A percentile compares a stretch with the other conserved stretches of the same genome.
Conservation (phyloP, 2,888 invertebrate species). For the Tiphia femorata region DNA sequence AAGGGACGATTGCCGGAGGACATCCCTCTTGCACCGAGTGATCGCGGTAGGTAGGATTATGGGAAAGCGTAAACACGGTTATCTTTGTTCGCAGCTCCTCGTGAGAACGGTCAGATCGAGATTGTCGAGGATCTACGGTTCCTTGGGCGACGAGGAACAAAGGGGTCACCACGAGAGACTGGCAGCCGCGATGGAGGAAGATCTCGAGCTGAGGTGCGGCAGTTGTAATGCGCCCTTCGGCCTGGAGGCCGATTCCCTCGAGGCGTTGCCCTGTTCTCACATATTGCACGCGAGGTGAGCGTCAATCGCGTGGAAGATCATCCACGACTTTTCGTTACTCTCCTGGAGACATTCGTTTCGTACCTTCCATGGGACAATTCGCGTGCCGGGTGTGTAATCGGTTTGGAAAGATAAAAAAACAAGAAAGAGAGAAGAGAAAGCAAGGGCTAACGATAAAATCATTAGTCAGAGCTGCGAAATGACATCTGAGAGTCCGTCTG, state of each 20-base stretch:
- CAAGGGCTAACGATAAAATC: too few species aligned
- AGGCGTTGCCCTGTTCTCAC: constrained; percentile 88
- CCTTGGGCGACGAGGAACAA: constrained; percentile 85
- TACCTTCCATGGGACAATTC: too few species aligned
- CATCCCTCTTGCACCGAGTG: too few species aligned
- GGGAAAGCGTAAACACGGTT: too few species aligned
- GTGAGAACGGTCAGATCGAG: constrained; percentile 84
- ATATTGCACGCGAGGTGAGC: constrained; percentile 85
- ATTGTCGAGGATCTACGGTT: constrained; percentile 84
- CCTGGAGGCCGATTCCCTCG: constrained; percentile 79
- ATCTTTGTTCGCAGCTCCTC: constrained; percentile 73
- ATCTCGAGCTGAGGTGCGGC: constrained; percentile 85
- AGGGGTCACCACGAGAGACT: constrained; percentile 82
- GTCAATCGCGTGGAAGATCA: background rate
- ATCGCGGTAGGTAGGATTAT: too few species aligned
- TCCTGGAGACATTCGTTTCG: background rate
- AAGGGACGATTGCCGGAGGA: too few species aligned
- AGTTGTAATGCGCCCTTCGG: constrained; percentile 86
- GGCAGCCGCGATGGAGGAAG: constrained; percentile 75
- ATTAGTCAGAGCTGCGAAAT: too few species aligned
- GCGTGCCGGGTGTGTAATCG: too few species aligned
- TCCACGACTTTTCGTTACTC: too few species aligned
- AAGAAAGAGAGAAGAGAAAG: too few species aligned
- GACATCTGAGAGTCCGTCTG: too few species aligned
- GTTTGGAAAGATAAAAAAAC: too few species aligned